Evolutionary conservation across 2,888 invertebrate genomes (phyloP).

Genomic region (Phrixothrix hirtus): DNA sequence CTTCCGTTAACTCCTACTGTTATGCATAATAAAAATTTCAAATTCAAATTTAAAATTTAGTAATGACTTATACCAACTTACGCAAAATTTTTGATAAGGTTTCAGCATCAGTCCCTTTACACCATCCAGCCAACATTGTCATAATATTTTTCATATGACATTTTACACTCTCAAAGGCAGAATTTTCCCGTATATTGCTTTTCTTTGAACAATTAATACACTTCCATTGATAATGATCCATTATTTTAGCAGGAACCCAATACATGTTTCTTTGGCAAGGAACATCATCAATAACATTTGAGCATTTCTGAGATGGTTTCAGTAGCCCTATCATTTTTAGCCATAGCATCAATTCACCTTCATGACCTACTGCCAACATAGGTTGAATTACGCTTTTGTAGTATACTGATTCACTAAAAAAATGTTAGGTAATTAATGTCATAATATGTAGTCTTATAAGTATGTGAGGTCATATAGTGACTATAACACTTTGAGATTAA

Average conservation of each 20-base stretch:
- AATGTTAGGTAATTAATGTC: background rate
- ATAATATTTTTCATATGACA: constrained; percentile 65
- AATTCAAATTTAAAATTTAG: background rate
- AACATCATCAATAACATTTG: constrained; percentile 35
- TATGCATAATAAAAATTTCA: constrained; percentile 3
- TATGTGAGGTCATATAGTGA: no score
- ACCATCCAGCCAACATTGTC: constrained; percentile 68
- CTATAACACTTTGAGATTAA: no score
- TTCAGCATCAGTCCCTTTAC: constrained; percentile 63
- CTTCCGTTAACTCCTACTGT: constrained; percentile 9
- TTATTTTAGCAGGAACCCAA: constrained; percentile 58
- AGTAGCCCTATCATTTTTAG: constrained; percentile 59
- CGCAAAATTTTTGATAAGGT: constrained; percentile 61
- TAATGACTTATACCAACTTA: constrained; percentile 43
- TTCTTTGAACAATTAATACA: constrained; percentile 57
- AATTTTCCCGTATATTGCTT: constrained; percentile 58
- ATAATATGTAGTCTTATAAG: no score
- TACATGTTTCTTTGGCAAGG: constrained; percentile 45
- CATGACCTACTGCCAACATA: constrained; percentile 58
- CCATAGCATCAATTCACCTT: constrained; percentile 60
- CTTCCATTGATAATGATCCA: constrained; percentile 60
- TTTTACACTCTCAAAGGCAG: constrained; percentile 66
- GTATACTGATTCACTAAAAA: constrained; percentile 52
- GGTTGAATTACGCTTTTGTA: constrained; percentile 58
- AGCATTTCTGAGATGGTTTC: constrained; percentile 53